Evolutionary conservation across 1,140 invertebrate species (phyloP), one percentile per base, ranked within the genome.

Genomic region (Drosophila tropicalis): DNA sequence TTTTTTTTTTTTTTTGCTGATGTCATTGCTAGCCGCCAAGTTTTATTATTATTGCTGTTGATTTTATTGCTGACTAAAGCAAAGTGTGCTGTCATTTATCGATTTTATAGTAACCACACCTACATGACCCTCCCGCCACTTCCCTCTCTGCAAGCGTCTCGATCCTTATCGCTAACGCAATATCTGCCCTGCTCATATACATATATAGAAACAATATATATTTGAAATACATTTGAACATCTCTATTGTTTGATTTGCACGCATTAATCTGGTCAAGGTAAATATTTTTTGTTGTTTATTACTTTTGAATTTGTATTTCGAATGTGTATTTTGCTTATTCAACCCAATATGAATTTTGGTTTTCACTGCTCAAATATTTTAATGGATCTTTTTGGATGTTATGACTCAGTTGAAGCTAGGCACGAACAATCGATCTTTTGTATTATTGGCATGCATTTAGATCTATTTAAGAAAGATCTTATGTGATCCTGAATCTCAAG

Each of bases 31-130:
- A 63, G 58, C 56, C 68, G 62, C 76, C 78, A 85, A 85, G 62
- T 81, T 85, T 85, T 86, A 85, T 71, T 86, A 82, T 85, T 86
- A 85, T 86, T 76, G 82, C 66, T 63, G 32, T 70, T 67, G 68
- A 65, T 79, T 85, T 85, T 86, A 85, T 86, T 72, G 83, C 63
- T 69, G 69, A 57, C 72, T 68, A 77, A 80, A 84, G 70, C 70
- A 84, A 81, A 84, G 77, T 86, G 71, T 87, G 83, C 76, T 87
- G 82, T 87, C 79, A 87, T 87, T 70, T 86, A 86, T 86, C 83
- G 82, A 86, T 86, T 86, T 86, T 87, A 79, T 82, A 82, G 83
- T 63, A 40, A 62, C 67, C 79, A 60, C 82, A 75, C 70, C 74
- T 70, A 67, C 32, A 65, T 32, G 32, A 22, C 44, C 2, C 0